These are phyloP conservation scores for Homarus gammarus DNA, from an alignment of 2,888 invertebrate genomes.

Conservation along the genomic window DNA sequence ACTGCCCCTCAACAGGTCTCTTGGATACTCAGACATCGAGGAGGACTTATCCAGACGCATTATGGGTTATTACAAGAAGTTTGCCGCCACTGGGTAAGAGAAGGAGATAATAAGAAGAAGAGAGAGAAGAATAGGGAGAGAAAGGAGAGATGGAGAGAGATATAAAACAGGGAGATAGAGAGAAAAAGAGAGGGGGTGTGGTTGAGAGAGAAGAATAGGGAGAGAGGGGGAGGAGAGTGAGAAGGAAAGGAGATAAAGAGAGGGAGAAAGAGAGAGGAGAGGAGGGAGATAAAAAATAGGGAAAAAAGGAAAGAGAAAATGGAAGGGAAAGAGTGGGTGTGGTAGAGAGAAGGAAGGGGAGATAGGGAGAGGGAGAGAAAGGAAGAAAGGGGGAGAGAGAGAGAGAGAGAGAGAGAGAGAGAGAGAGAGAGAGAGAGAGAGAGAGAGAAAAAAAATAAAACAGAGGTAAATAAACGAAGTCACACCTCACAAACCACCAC, in stretches of 20 bases:
- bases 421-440: too few relatives aligned
- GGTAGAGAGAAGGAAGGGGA: background rate
- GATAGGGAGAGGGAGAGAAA: background rate
- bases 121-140: background rate
- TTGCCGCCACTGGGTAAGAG: conserved; percentile 81
- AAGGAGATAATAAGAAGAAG: background rate
- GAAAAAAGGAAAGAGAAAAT: background rate
- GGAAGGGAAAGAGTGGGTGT: background rate
- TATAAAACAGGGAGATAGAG: background rate
- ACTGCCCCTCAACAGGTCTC: conserved; percentile 92
- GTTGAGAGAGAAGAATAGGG: background rate
- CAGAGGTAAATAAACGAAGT: too few relatives aligned
- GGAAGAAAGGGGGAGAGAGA: too few relatives aligned
- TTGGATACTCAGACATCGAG: conserved; percentile 91
- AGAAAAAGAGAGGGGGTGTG: background rate
- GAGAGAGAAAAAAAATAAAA: too few relatives aligned
- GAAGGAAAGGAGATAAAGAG: background rate
- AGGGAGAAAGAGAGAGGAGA: background rate
- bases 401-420: background rate
- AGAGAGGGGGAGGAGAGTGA: background rate
- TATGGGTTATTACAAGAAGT: conserved; percentile 93
- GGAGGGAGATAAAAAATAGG: background rate
- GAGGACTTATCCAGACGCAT: conserved; percentile 92
- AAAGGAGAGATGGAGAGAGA: background rate
- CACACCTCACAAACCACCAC: too few relatives aligned